Conservation (phyloP, 1,140 invertebrate genomes). For the Lepidurus packardi region DNA sequence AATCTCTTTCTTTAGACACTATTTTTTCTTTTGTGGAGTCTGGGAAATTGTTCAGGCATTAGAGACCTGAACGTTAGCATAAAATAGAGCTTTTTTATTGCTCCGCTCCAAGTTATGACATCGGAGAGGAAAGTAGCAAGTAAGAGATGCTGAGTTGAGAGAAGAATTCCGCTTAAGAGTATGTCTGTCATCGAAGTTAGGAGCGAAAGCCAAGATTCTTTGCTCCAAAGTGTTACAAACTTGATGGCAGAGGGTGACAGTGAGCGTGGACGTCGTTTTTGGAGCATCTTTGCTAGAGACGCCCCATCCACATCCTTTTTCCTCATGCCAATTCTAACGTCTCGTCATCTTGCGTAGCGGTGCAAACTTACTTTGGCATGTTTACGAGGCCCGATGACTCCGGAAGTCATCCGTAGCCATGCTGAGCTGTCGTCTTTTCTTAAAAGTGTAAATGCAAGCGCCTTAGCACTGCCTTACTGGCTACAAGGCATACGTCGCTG, state of each 20-base stretch:
- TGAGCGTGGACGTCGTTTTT: constrained; percentile 22
- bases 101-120: background rate
- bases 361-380: constrained; percentile 21
- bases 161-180: constrained; percentile 15
- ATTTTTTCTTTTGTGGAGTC: background rate
- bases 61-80: background rate
- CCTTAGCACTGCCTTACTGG: constrained; percentile 7
- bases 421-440: constrained; percentile 9
- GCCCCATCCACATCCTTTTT: background rate
- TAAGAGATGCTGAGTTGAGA: constrained; percentile 19
- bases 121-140: background rate
- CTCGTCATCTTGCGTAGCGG: constrained; percentile 17
- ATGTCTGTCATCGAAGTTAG: constrained; percentile 14
- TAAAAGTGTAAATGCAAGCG: background rate
- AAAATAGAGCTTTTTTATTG: constrained; percentile 1
- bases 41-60: background rate
- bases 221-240: constrained; percentile 15
- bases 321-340: constrained; percentile 1
- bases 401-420: constrained; percentile 20
- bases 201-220: constrained; percentile 15
- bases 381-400: constrained; percentile 20
- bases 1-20: background rate
- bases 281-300: background rate
- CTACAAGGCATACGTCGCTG: background rate
- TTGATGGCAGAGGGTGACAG: constrained; percentile 5